Evolutionary conservation across 2,888 invertebrate species (phyloP).

Genomic region (Eristalis intricaria): DNA sequence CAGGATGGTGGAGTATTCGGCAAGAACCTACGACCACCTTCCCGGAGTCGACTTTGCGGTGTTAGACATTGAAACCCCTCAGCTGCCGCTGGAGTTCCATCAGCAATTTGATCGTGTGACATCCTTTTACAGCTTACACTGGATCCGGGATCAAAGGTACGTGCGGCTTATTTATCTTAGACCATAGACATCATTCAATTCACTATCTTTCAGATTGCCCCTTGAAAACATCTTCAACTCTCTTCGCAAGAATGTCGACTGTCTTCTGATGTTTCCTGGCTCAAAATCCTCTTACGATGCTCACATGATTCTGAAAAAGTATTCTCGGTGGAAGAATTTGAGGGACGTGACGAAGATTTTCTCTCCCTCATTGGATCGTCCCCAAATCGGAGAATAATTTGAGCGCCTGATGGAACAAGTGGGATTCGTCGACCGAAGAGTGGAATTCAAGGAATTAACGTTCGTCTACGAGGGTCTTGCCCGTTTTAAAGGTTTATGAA

Average conservation of each 20-base stretch:
- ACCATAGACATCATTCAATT: neutral
- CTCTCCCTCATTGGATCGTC: conserved; percentile 86
- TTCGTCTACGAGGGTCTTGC: conserved; percentile 84
- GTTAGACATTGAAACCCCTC: conserved; percentile 83
- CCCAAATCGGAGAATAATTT: conserved; percentile 84
- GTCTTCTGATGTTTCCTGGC: conserved; percentile 86
- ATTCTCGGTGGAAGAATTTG: conserved; percentile 85
- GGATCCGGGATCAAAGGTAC: conserved; percentile 89
- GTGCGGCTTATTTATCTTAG: neutral
- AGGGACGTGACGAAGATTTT: conserved; percentile 85
- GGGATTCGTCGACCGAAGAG: conserved; percentile 85
- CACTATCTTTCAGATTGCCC: conserved; percentile 82
- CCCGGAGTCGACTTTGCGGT: conserved; percentile 80
- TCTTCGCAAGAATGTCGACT: conserved; percentile 86
- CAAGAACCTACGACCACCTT: conserved; percentile 81
- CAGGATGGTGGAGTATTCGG: conserved; percentile 87
- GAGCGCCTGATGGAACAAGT: conserved; percentile 83
- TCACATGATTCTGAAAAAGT: conserved; percentile 84
- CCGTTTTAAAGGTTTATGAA: conserved; percentile 83
- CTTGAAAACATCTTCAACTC: conserved; percentile 86
- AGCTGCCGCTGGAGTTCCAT: conserved; percentile 82
- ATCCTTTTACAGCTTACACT: conserved; percentile 91
- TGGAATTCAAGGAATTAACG: conserved; percentile 83
- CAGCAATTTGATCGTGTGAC: conserved; percentile 86
- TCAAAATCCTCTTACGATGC: conserved; percentile 87